Base-by-base conservation (phyloP, 2,113 vertebrate species). In the Phalacrocorax pelagicus region DNA sequence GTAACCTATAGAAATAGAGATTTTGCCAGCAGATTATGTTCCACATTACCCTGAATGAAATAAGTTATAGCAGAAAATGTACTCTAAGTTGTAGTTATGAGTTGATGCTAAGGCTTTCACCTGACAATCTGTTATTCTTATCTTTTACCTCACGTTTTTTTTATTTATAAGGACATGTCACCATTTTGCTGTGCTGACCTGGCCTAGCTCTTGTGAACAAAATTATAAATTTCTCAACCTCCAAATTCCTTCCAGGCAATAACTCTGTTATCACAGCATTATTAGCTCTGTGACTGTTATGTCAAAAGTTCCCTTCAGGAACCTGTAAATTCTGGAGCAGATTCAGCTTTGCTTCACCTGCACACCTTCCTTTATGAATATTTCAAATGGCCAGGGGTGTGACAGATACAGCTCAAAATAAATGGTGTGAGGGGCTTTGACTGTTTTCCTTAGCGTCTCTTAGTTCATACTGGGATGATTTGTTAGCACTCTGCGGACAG, bases 401-500 rank as follows among this genome's bases (percentile, higher is more conserved):
- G 36, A 81, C 2, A 89, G 47, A 30, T 40, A 44, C 27, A 66
- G 9, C 13, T 49, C 49, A 86, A 38, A 38, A 38, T 38, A 62
- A 78, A 47, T 13, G 2, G 2, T 3, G 0, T 54, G 30, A 67
- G 7, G 20, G 13, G 13, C 7, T 55, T 52, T 79, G 40, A 5
- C 13, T 36, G 2, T 54, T 88, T 74, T 75, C 57, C 52, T 74
- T 7, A 9, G 17, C 21, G 47, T 51, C 32, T 82, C 6, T 44
- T 71, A 51, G 9, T 23, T 67, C 34, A 26, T 24, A 27, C 11
- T 9, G 36, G 36, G 49, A n/a, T 62, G 20, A 11, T 65, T 38
- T 3, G 1, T 47, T 36, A 13, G 5, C 4, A 5, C 6, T 2
- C 12, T 46, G 42, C 9, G 80, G 72, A 51, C 0, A 2, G 8